Conservation (phyloP, 2,888 invertebrate genomes). For the Leucophenga maculata region DNA sequence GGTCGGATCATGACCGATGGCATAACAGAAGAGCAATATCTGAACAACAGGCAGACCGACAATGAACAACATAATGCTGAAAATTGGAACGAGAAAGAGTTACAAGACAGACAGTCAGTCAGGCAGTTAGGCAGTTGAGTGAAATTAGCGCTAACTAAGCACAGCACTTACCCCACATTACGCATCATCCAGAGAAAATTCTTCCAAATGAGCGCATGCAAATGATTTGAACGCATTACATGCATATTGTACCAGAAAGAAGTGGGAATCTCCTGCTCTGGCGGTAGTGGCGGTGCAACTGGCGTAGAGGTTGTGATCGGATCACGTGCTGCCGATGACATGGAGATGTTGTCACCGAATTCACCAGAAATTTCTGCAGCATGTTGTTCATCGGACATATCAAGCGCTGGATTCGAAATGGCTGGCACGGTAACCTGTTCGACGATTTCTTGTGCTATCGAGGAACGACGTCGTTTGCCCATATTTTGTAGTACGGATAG, state of each 20-base stretch:
- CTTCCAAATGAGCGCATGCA: constrained; percentile 90
- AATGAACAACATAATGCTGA: constrained; percentile 86
- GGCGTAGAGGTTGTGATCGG: constrained; percentile 76
- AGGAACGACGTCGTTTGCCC: constrained; percentile 85
- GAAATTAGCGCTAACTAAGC: constrained; percentile 9
- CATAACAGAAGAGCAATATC: constrained; percentile 88
- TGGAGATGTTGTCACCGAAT: constrained; percentile 88
- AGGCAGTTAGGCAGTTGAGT: not conserved
- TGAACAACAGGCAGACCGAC: constrained; percentile 89
- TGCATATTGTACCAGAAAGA: constrained; percentile 76
- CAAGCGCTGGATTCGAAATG: constrained; percentile 79
- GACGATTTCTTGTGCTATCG: constrained; percentile 84
- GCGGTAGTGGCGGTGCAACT: constrained; percentile 78
- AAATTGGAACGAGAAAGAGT: constrained; percentile 31
- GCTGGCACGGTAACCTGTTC: constrained; percentile 79
- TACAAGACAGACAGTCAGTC: not conserved
- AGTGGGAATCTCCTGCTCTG: constrained; percentile 77
- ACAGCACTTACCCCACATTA: constrained; percentile 80
- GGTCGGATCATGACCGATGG: constrained; percentile 89
- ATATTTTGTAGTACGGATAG: constrained; percentile 85
- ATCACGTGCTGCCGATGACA: constrained; percentile 80
- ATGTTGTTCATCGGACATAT: constrained; percentile 78
- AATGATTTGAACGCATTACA: constrained; percentile 80
- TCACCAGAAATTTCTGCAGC: constrained; percentile 87
- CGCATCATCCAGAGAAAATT: constrained; percentile 90